Conservation (phyloP, 2,113 vertebrate genomes). For the Dunckerocampus dactyliophorus region DNA sequence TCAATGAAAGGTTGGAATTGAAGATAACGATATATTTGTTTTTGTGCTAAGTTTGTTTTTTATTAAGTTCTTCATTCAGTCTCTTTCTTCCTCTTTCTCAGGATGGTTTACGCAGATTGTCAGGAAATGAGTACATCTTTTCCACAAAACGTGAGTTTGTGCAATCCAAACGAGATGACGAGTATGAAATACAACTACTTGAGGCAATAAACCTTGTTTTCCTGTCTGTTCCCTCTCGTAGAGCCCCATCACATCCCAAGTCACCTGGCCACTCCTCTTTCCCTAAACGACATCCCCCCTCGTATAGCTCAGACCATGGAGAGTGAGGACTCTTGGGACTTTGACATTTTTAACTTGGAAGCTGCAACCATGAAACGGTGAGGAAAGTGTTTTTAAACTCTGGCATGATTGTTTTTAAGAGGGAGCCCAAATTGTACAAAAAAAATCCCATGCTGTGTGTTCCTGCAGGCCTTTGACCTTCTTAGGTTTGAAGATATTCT, state of each 20-base stretch:
- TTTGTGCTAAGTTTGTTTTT: neutral
- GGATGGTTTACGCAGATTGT: slow-evolving; percentile 91
- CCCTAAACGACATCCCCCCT: slow-evolving; percentile 85
- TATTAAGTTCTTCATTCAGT: neutral
- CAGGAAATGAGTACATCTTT: slow-evolving; percentile 89
- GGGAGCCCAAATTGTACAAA: slow-evolving; percentile 3
- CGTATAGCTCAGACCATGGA: slow-evolving; percentile 89
- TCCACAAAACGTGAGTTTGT: slow-evolving; percentile 86
- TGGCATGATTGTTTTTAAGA: neutral
- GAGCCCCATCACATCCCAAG: slow-evolving; percentile 80
- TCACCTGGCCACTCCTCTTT: slow-evolving; percentile 75
- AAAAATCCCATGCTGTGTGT: slow-evolving; percentile 33
- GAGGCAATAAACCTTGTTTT: neutral
- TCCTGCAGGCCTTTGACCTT: slow-evolving; percentile 86
- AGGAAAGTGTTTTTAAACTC: slow-evolving; percentile 18
- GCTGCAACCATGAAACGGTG: slow-evolving; percentile 89
- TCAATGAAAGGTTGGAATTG: neutral
- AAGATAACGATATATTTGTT: neutral
- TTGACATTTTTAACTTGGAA: slow-evolving; percentile 92
- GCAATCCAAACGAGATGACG: neutral
- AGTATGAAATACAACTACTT: neutral
- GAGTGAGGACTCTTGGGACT: slow-evolving; percentile 91
- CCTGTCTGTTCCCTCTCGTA: slow-evolving; percentile 41
- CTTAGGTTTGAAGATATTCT: slow-evolving; percentile 91
- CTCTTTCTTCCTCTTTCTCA: slow-evolving; percentile 49